Base-by-base conservation (phyloP, 2,113 vertebrate genomes). In the Paramormyrops kingsleyae region DNA sequence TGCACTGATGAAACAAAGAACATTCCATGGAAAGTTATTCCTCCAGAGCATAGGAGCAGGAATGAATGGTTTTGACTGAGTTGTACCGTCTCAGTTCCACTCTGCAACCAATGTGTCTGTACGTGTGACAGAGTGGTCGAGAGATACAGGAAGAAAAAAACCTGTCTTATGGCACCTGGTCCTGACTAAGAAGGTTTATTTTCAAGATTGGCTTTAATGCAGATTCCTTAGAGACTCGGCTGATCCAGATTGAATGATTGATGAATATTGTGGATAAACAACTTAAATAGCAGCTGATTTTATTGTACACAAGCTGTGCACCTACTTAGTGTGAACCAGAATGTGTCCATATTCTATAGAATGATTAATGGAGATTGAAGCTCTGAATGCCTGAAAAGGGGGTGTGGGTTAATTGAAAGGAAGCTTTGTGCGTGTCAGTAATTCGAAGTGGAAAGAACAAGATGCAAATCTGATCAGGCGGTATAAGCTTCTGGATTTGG, bases 1-100 rank as follows among this genome's bases (percentile, higher is more conserved):
- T 46, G 46, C 27, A 35, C 35, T 66, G 87, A 62, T 88, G 59
- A 88, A 88, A 49, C 66, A 89, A 42, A 80, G 70, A 80, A 86
- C 24, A 87, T 27, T 70, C 88, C 88, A 77, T 80, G 47, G 70
- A 80, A 89, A 74, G 24, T 59, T 66, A 44, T 66, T 62, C 31
- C 85, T 31, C 10, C 85, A 52, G 47, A 87, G 85, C 85, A 47
- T 44, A 62, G 2, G 15, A 88, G 87, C 7, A 46, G 39, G 31
- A 62, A 17, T 56, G 10, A 19, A 53, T 66, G 8, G 1, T 2
- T 62, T 88, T 87, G 85, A 35, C n/a, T 1, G 5, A 56, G 87
- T 17, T 8, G 52, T 13, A n/a, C 52, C 13, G 52, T 66, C 12
- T n/a, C 5, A 35, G 31, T 27, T 31, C 47, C 13, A 27, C 47